These are phyloP conservation scores for Chionoecetes opilio DNA, from an alignment of 1,140 invertebrate genomes.

Conservation along the genomic window DNA sequence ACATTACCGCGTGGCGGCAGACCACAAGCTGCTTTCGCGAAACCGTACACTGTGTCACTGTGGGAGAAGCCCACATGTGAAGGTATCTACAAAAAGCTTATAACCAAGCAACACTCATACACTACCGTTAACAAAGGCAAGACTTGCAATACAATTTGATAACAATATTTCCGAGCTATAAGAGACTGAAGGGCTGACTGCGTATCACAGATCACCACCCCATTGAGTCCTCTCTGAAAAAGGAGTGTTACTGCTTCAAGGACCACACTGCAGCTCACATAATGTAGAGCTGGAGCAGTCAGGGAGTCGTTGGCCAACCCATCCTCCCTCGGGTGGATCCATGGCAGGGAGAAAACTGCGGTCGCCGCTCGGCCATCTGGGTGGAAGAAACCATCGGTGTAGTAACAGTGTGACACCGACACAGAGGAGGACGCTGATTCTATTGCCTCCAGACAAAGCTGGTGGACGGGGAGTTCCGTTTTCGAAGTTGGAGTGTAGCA, in stretches of 20 bases:
- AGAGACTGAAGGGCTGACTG: constrained; percentile 47
- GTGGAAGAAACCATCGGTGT: neutral
- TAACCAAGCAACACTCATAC: neutral
- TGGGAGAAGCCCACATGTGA: no score
- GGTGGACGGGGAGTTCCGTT: constrained; percentile 6
- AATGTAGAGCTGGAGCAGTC: neutral
- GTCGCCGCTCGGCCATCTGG: neutral
- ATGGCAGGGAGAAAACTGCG: neutral
- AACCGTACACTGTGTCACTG: neutral
- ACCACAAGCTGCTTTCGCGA: neutral
- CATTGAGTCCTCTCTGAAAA: neutral
- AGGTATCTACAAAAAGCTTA: neutral
- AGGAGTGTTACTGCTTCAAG: neutral
- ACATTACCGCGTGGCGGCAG: neutral
- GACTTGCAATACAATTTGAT: neutral
- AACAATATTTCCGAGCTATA: neutral
- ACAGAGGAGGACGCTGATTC: neutral
- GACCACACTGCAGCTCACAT: neutral
- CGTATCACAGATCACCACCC: neutral
- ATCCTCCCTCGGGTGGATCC: constrained; percentile 32
- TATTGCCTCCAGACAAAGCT: neutral
- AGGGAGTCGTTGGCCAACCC: neutral
- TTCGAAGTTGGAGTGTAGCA: constrained; percentile 22
- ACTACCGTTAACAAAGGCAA: neutral
- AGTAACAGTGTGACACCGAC: neutral